These are phyloP conservation scores for Stigmatopora nigra DNA, from an alignment of 2,113 vertebrate species.

Conservation along the genomic window DNA sequence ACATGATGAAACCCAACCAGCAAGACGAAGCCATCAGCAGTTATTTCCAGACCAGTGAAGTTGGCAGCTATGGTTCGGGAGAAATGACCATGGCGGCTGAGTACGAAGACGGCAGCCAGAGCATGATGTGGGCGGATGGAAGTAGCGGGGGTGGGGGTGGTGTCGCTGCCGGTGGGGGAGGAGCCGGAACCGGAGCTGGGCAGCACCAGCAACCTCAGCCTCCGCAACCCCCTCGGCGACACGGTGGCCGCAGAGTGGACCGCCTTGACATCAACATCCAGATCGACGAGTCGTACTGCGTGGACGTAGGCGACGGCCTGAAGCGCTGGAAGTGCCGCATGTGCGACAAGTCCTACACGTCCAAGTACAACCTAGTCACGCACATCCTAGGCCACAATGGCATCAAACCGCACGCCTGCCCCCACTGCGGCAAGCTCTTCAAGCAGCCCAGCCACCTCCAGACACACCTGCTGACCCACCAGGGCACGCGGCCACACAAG, in stretches of 20 bases:
- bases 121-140: conserved; percentile 69
- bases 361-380: conserved; percentile 97
- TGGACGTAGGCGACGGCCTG: conserved; percentile 87
- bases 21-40: conserved; percentile 70
- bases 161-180: too few species aligned
- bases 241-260: conserved; percentile 81
- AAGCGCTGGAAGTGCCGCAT: conserved; percentile 97
- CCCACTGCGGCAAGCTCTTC: conserved; percentile 93
- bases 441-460: conserved; percentile 98
- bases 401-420: conserved; percentile 93
- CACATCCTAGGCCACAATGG: conserved; percentile 97
- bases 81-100: conserved; percentile 73
- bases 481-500: conserved; percentile 92
- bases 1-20: conserved; percentile 61
- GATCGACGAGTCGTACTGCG: conserved; percentile 94
- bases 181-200: conserved; percentile 14
- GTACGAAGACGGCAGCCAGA: conserved; percentile 70
- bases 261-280: conserved; percentile 96
- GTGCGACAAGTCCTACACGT: conserved; percentile 97
- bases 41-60: conserved; percentile 73
- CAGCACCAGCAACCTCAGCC: conserved; percentile 51
- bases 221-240: conserved; percentile 55
- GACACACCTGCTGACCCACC: conserved; percentile 94
- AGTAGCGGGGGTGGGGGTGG: conserved; percentile 48
- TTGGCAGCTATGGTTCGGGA: conserved; percentile 65